Evolutionary conservation across 2,888 invertebrate species (phyloP), one percentile per base, ranked within the genome.

Genomic region (Hypomecis atomaria): DNA sequence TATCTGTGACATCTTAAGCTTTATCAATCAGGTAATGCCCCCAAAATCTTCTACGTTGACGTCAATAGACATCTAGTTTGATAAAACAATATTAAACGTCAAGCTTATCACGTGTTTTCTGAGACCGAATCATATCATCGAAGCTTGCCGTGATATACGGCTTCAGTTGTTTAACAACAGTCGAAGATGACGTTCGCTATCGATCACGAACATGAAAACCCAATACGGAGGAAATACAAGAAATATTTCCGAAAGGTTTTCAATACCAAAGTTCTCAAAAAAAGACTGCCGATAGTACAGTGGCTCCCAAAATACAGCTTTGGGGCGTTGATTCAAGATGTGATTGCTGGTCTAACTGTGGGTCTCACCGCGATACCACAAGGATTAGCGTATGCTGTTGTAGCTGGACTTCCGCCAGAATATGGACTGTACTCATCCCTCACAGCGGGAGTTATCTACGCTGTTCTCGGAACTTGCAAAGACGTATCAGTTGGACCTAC

Each of bases 371-470:
- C 96, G 10, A 96, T 97, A 75, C 97, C 97, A 0, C 97, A 97
- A 87, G 96, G 96, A 1, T 96, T 97, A 57, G 97, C 97, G 0
- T 97, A 96, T 78, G 97, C 96, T 0, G 92, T 94, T 4, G 94
- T 97, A 4, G 97, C 97, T 59, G 96, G 96, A 71, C 87, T 96
- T 7, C 92, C 94, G 0, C 92, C 94, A 42, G 88, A 93, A 94
- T 97, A 98, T 89, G 98, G 98, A 6, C 89, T 99, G 0, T 98
- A 98, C 82, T 97, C 98, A 0, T 96, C 97, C 0, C 96, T 98
- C 81, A 96, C 98, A 94, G 97, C 97, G 38, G 97, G 97, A 80
- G 96, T 98, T 78, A 93, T 98, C 0, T 98, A 99, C 82, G 94
- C 96, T n/a, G 83, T 98, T 45, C 95, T 98, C 75, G 98, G 98